Conservation (phyloP, 64 coral and sea anemone species). For the Orbicella faveolata region DNA sequence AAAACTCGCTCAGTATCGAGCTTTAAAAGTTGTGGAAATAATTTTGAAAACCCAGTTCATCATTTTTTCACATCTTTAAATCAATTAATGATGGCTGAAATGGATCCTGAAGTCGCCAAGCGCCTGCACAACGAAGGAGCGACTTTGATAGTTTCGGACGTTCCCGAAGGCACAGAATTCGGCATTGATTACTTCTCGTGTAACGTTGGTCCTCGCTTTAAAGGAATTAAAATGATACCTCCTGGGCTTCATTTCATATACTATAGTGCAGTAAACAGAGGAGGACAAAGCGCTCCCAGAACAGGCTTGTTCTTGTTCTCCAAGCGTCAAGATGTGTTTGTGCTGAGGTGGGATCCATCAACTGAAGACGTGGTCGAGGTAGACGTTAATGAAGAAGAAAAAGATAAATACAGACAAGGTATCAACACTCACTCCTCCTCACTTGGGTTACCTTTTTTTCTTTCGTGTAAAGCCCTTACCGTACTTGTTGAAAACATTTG, state of each 20-base stretch:
- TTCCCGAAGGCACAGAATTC: constrained; percentile 85
- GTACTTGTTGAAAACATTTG: no score
- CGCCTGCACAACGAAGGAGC: constrained; percentile 72
- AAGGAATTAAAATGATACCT: constrained; percentile 97
- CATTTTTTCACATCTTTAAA: not conserved
- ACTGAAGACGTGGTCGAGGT: constrained; percentile 75
- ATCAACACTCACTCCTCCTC: not conserved
- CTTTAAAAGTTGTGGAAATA: not conserved
- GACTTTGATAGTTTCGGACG: constrained; percentile 68
- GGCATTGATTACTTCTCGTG: constrained; percentile 95
- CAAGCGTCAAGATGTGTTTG: constrained; percentile 59
- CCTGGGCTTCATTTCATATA: constrained; percentile 88
- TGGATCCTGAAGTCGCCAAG: constrained; percentile 78
- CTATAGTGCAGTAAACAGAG: constrained; percentile 77
- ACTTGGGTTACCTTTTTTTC: no score
- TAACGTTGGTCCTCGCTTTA: constrained; percentile 82
- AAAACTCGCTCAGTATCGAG: not conserved
- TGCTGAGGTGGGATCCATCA: constrained; percentile 72
- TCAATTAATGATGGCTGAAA: constrained; percentile 10
- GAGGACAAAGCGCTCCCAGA: constrained; percentile 80
- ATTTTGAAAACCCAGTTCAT: not conserved
- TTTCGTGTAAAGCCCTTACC: no score
- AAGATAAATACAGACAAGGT: constrained; percentile 61
- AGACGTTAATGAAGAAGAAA: constrained; percentile 62
- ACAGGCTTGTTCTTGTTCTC: constrained; percentile 84